Percentiles rank a stretch among this genome's conserved stretches.
Evolutionary conservation across 2,888 invertebrate genomes (phyloP).

Genomic region (Parochlus steinenii): DNA sequence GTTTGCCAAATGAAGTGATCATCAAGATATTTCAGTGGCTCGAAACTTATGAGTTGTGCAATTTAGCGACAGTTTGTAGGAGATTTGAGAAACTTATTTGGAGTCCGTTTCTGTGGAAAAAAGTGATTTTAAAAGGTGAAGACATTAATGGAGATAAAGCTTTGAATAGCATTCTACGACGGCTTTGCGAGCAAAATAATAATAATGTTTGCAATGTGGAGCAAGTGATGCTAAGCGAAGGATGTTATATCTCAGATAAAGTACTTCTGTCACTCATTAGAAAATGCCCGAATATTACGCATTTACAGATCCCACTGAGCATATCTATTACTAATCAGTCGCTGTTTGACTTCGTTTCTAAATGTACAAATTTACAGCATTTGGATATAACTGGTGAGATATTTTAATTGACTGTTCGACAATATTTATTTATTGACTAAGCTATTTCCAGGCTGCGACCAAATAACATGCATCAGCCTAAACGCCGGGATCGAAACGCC

Average conservation of each 20-base stretch:
- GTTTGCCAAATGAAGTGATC: conserved; percentile 48
- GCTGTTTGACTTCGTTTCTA: conserved; percentile 59
- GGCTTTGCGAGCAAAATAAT: conserved; percentile 46
- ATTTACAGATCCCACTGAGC: conserved; percentile 62
- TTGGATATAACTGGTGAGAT: conserved; percentile 64
- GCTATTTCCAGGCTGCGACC: conserved; percentile 45
- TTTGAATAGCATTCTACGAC: conserved; percentile 41
- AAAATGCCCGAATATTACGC: conserved; percentile 65
- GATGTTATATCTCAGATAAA: conserved; percentile 56
- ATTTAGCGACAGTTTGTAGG: conserved; percentile 56
- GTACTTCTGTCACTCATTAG: conserved; percentile 60
- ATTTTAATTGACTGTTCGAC: neutral
- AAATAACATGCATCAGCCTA: conserved; percentile 61
- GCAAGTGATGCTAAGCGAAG: conserved; percentile 47
- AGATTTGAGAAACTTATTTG: conserved; percentile 62
- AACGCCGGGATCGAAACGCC: conserved; percentile 46
- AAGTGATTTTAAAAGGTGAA: conserved; percentile 44
- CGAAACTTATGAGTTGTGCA: conserved; percentile 51
- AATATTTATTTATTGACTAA: neutral
- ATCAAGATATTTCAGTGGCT: conserved; percentile 54
- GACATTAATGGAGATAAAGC: conserved; percentile 46
- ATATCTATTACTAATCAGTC: conserved; percentile 58
- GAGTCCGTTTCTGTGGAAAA: conserved; percentile 60
- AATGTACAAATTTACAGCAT: conserved; percentile 66
- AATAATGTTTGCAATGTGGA: conserved; percentile 45